Evolutionary conservation across 1,140 invertebrate species (phyloP).

Genomic region (Acyrthosiphon pisum): DNA sequence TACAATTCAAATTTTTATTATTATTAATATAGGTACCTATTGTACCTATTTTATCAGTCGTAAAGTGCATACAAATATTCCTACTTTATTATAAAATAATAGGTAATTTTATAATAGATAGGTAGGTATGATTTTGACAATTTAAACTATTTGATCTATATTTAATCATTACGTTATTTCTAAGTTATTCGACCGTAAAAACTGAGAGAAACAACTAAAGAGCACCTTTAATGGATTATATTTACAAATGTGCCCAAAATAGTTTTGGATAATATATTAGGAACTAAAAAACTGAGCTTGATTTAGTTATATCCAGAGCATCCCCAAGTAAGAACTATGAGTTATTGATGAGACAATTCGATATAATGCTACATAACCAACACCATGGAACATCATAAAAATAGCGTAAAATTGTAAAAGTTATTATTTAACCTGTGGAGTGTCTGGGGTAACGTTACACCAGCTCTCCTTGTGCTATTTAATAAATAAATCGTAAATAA

Average conservation of each 20-base stretch:
- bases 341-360: not conserved
- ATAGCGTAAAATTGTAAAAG: too few relatives aligned
- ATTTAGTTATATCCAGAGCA: not conserved
- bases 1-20: not conserved
- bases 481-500: not conserved
- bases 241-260: not conserved
- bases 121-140: not conserved
- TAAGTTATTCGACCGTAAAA: not conserved
- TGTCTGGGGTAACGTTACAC: too few relatives aligned
- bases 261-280: not conserved
- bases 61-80: not conserved
- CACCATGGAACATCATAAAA: too few relatives aligned
- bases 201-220: not conserved
- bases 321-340: not conserved
- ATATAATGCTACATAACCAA: not conserved
- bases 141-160: not conserved
- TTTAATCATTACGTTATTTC: not conserved
- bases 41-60: not conserved
- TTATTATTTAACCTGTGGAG: too few relatives aligned
- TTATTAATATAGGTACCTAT: not conserved
- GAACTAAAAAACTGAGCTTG: not conserved
- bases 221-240: not conserved
- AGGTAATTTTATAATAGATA: not conserved
- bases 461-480: not conserved
- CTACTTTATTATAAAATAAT: not conserved